These are phyloP conservation scores for Chloromyia formosa DNA, from an alignment of 2,888 invertebrate genomes.

Conservation along the genomic window DNA sequence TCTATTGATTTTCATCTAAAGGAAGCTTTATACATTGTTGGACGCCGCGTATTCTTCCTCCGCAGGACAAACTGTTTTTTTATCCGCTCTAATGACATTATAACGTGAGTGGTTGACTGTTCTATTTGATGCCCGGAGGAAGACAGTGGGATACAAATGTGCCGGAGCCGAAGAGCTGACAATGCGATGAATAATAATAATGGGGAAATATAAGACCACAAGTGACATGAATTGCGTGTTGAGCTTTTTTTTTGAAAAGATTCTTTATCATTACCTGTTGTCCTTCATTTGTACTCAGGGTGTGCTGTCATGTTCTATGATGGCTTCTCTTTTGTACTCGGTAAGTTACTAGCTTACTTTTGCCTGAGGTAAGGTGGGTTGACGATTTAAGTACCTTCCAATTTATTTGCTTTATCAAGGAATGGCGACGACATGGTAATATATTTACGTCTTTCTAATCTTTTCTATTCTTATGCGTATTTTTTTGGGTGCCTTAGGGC, in stretches of 20 bases:
- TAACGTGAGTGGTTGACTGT: background rate
- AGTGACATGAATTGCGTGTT: background rate
- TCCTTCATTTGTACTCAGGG: background rate
- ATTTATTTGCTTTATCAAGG: background rate
- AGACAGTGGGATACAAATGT: background rate
- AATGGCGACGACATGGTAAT: background rate
- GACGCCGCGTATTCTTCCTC: background rate
- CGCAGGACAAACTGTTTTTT: no score
- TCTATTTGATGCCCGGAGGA: background rate
- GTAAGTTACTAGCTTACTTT: background rate
- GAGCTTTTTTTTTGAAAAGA: background rate
- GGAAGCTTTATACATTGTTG: background rate
- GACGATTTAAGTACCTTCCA: background rate
- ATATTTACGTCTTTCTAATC: background rate
- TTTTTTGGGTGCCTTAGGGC: background rate
- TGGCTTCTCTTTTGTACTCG: background rate
- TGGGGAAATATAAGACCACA: slow-evolving; percentile 2
- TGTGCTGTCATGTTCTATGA: slow-evolving; percentile 1
- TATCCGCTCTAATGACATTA: background rate
- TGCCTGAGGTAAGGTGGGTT: background rate
- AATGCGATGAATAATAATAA: background rate
- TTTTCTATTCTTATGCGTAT: background rate
- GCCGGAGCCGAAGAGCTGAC: background rate
- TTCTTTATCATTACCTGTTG: slow-evolving; percentile 10
- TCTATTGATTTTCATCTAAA: background rate